phyloP scores from a whole-genome alignment of 2,888 invertebrate species.

The Minunthozetes semirufus region DNA sequence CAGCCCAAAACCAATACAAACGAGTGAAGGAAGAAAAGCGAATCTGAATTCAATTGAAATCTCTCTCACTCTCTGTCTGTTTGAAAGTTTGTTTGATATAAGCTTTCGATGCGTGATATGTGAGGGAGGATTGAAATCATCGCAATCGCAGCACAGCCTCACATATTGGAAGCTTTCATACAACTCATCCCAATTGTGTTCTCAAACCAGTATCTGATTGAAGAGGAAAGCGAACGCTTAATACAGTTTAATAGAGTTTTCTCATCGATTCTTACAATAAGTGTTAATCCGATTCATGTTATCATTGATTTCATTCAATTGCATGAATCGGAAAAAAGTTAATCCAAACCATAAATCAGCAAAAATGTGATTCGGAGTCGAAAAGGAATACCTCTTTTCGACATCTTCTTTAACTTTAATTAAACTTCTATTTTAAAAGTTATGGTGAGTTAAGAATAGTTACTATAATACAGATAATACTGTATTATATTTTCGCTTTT shows the following conservation, averaged over 20 bases:
- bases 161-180: background rate
- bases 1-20: background rate
- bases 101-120: conserved; percentile 9
- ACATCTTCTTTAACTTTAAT: background rate
- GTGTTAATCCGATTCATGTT: background rate
- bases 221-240: background rate
- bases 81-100: background rate
- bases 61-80: background rate
- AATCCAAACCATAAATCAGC: background rate
- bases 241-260: background rate
- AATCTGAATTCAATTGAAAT: background rate
- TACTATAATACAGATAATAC: too few relatives aligned
- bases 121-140: conserved; percentile 12
- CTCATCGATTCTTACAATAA: background rate
- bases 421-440: conserved; percentile 3
- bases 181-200: background rate
- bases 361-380: conserved; percentile 23
- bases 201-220: background rate
- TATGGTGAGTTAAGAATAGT: conserved; percentile 6
- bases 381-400: background rate
- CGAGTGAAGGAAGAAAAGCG: conserved; percentile 10
- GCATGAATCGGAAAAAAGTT: background rate
- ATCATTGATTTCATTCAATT: background rate
- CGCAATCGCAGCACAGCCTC: background rate
- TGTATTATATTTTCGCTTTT: background rate